Base-by-base conservation (phyloP, 2,888 invertebrate species). In the Eilema caniola region DNA sequence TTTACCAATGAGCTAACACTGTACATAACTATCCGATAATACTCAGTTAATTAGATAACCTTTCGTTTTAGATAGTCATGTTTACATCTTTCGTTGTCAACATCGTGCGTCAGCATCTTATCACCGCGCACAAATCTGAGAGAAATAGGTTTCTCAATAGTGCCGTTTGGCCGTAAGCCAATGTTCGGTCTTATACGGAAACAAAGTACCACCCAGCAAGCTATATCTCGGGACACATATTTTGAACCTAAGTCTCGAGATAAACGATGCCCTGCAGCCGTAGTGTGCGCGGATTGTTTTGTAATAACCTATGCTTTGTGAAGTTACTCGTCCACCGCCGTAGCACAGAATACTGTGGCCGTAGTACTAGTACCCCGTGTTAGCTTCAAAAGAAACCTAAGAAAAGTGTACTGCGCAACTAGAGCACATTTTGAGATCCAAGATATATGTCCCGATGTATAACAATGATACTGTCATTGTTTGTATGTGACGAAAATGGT, bases 91-190 rank as follows among this genome's bases (percentile, higher is more conserved):
- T 68, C 24, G 37, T 53, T 16, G 56, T 62, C 53, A 25, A 56
- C 31, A 53, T n/a, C 28, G 25, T 62, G 62, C 59, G 62, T 67
- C 67, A 67, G 61, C 57, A 25, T 20, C 31, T 67, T 63, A 67
- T 67, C 67, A 57, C 1, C 0, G 1, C 14, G 47, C 33, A 24
- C 61, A 64, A 64, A 67, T 71, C 61, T 65, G 16, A 64, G 62
- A 64, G 59, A 67, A 71, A 71, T 67, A 59, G 47, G 33, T 57
- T 70, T 67, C 65, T 61, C 69, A 59, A 66, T 59, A 56, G 37
- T 53, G 66, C 61, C 23, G 53, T 25, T 70, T 80, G 80, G 80
- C 80, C 60, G 25, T 37, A 60, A 28, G 75, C 80, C 80, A 83
- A 66, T 56, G 66, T 62, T 61, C 66, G 59, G 68, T 65, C 70